phyloP scores from a whole-genome alignment of 2,797 vertebrate species.

The Zenarchopterus dispar region DNA sequence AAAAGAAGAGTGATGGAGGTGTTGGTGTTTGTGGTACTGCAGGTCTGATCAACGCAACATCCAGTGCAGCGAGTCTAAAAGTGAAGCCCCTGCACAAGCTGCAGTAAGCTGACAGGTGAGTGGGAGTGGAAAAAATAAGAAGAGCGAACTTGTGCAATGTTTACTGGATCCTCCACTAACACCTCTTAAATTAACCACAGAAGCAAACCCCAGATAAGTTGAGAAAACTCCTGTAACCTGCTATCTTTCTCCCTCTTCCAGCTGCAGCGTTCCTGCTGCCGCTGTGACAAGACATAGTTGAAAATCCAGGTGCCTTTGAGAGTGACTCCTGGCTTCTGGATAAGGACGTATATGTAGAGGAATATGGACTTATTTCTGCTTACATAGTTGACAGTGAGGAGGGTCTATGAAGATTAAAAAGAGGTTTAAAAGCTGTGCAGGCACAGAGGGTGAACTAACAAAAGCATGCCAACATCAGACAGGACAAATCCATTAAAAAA shows the following conservation, averaged over 20 bases:
- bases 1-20: constrained; percentile 4
- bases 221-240: neutral
- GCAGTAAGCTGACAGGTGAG: constrained; percentile 12
- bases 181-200: neutral
- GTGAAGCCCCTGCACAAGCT: neutral
- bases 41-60: constrained; percentile 22
- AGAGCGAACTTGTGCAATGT: neutral
- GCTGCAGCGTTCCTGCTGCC: neutral
- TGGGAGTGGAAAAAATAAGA: constrained; percentile 13
- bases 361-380: too few species aligned
- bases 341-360: neutral
- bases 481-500: too few species aligned
- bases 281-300: neutral
- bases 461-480: too few species aligned
- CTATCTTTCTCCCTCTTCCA: neutral
- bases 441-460: too few species aligned
- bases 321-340: neutral
- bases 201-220: constrained; percentile 9
- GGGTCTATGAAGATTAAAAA: too few species aligned
- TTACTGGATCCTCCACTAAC: constrained; percentile 3
- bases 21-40: constrained; percentile 3
- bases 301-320: neutral
- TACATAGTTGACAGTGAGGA: too few species aligned
- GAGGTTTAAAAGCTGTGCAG: too few species aligned
- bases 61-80: constrained; percentile 3